phyloP scores from a whole-genome alignment of 2,113 vertebrate species.

The Dolichallabes microphthalmus region DNA sequence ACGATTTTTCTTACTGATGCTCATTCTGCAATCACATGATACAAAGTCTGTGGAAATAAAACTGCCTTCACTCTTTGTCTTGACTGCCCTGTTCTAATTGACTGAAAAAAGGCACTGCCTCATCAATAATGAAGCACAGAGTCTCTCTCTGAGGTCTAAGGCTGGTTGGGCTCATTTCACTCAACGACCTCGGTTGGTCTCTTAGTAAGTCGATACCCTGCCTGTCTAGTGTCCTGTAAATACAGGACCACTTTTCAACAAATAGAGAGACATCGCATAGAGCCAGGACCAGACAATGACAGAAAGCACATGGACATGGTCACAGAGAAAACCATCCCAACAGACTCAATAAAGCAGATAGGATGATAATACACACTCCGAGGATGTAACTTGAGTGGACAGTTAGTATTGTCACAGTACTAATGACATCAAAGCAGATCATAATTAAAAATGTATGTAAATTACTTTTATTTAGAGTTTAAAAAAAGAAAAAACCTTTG shows the following conservation, averaged over 20 bases:
- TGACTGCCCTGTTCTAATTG: not conserved
- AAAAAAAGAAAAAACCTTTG: not conserved
- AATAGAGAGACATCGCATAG: not conserved
- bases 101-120: conserved; percentile 16
- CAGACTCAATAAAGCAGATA: conserved; percentile 8
- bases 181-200: conserved; percentile 25
- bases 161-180: conserved; percentile 38
- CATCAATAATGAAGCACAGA: conserved; percentile 25
- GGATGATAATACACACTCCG: not conserved
- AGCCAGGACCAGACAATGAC: not conserved
- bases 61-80: not conserved
- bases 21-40: not conserved
- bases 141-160: conserved; percentile 9
- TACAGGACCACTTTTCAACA: conserved; percentile 35
- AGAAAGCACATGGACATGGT: not conserved
- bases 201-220: conserved; percentile 51
- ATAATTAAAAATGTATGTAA: not conserved
- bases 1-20: not conserved
- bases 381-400: not conserved
- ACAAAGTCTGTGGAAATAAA: not conserved
- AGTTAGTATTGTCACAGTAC: not conserved
- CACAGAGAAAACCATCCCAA: not conserved
- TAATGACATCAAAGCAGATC: not conserved
- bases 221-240: conserved; percentile 43
- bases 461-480: not conserved